phyloP scores from a whole-genome alignment of 1,140 invertebrate genomes.

The Halesus radiatus region DNA sequence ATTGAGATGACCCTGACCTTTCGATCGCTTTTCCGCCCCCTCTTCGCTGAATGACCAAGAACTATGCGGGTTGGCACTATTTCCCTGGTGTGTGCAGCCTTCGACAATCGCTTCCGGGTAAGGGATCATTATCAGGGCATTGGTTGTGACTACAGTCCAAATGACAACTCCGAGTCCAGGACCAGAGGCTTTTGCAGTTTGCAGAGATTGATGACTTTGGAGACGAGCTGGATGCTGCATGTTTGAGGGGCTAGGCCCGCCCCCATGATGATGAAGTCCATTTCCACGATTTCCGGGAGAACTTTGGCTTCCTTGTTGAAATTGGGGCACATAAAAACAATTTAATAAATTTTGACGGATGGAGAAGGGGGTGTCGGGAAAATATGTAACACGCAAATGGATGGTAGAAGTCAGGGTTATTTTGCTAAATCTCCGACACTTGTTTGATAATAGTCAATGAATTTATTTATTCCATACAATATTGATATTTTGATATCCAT shows the following conservation, averaged over 20 bases:
- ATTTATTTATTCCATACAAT: too few species aligned
- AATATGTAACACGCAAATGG: too few species aligned
- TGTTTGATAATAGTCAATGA: too few species aligned
- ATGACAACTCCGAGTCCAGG: constrained; percentile 29
- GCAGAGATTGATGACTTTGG: constrained; percentile 37
- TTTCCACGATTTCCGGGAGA: not conserved
- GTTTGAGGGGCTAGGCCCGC: constrained; percentile 27
- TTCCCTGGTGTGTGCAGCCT: constrained; percentile 1
- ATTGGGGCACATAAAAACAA: constrained; percentile 2
- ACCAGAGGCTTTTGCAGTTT: constrained; percentile 45
- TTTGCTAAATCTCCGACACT: too few species aligned
- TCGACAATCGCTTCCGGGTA: constrained; percentile 37
- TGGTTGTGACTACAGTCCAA: constrained; percentile 4
- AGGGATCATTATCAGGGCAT: constrained; percentile 10
- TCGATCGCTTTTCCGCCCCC: not conserved
- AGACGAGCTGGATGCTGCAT: not conserved
- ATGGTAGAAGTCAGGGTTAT: too few species aligned
- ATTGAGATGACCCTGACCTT: constrained; percentile 32
- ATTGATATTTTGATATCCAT: too few species aligned
- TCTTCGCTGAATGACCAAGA: constrained; percentile 8
- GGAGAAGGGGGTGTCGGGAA: too few species aligned
- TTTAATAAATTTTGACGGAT: too few species aligned
- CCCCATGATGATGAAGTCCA: constrained; percentile 42
- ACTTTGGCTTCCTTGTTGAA: constrained; percentile 14
- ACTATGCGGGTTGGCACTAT: not conserved